Conservation (phyloP, 2,113 vertebrate species). For the Anthoscopus minutus region DNA sequence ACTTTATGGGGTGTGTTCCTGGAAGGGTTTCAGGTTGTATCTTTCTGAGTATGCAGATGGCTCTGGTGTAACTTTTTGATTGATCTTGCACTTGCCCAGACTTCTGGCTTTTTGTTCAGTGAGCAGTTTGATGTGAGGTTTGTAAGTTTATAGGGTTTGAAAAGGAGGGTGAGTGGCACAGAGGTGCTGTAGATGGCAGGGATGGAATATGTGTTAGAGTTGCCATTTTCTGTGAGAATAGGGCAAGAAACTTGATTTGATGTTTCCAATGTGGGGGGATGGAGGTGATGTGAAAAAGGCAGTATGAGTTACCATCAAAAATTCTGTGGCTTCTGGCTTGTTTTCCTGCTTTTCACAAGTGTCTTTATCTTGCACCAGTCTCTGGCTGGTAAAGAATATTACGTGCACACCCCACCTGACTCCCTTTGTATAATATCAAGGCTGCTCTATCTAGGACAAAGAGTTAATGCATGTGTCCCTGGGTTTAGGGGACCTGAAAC, state of each 20-base stretch:
- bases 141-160: not conserved
- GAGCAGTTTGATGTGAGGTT: not conserved
- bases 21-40: not conserved
- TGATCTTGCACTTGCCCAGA: not conserved
- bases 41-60: not conserved
- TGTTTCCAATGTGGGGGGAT: not conserved
- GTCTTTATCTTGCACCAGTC: not conserved
- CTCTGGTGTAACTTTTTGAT: not conserved
- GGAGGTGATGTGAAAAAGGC: not conserved
- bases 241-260: not conserved
- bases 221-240: not conserved
- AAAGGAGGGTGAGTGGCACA: not conserved
- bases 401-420: not conserved
- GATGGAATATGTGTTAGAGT: not conserved
- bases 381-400: not conserved
- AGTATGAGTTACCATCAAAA: not conserved
- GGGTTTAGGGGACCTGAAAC: not conserved
- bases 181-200: not conserved
- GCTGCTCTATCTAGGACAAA: not conserved
- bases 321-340: not conserved
- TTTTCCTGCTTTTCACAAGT: not conserved
- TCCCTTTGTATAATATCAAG: not conserved
- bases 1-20: not conserved
- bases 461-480: not conserved
- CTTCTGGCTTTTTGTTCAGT: not conserved